Evolutionary conservation across 2,797 vertebrate genomes (phyloP).

Genomic region (Cynopterus sphinx): DNA sequence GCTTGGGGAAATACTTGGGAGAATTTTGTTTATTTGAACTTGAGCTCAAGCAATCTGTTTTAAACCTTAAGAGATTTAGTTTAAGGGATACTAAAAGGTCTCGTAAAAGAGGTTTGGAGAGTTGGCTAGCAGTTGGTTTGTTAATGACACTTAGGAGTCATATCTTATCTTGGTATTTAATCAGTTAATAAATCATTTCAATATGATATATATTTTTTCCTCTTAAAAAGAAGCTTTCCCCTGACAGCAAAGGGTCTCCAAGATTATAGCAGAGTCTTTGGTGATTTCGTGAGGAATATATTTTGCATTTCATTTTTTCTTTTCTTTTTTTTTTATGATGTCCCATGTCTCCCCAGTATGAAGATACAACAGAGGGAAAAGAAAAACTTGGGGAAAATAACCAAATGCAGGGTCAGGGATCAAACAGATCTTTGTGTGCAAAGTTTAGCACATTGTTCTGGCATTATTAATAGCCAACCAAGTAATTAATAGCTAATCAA

Average conservation of each 20-base stretch:
- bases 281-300: neutral
- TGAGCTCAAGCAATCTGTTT: constrained; percentile 39
- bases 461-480: neutral
- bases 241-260: neutral
- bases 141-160: constrained; percentile 26
- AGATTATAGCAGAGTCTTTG: neutral
- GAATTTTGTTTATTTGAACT: constrained; percentile 38
- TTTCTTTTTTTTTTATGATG: neutral
- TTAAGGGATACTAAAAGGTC: constrained; percentile 37
- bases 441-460: neutral
- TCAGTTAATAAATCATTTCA: constrained; percentile 60
- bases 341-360: neutral
- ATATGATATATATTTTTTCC: neutral
- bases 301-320: constrained; percentile 17
- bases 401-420: neutral
- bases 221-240: neutral
- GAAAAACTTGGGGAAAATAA: neutral
- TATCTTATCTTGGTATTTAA: constrained; percentile 55
- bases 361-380: constrained; percentile 7
- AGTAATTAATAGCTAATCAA: neutral
- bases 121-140: constrained; percentile 14
- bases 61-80: neutral
- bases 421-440: neutral
- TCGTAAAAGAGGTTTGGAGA: constrained; percentile 1
- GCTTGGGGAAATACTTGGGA: neutral